These are phyloP conservation scores for Eretmodus cyanostictus DNA, from an alignment of 2,113 vertebrate species.

Conservation along the genomic window DNA sequence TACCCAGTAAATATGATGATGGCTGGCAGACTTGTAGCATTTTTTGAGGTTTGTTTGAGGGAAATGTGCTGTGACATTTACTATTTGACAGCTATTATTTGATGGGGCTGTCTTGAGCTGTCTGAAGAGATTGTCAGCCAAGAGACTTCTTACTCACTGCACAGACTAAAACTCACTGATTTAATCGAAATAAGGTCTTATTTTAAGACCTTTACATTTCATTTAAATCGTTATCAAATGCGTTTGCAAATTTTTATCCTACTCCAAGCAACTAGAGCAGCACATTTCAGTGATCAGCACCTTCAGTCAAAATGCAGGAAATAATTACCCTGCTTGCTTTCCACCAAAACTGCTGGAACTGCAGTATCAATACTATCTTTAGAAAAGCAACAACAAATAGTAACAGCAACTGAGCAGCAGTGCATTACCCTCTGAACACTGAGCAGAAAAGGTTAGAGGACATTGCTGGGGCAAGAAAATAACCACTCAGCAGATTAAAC, in stretches of 20 bases:
- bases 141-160: neutral
- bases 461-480: neutral
- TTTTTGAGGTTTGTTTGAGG: neutral
- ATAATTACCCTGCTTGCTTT: neutral
- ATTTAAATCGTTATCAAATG: neutral
- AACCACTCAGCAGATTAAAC: neutral
- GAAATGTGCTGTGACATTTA: neutral
- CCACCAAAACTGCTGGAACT: neutral
- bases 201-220: neutral
- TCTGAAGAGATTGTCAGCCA: neutral
- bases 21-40: neutral
- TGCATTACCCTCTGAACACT: neutral
- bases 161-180: neutral
- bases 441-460: neutral
- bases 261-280: neutral
- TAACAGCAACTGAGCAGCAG: neutral
- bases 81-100: neutral
- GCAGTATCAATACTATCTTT: neutral
- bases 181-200: neutral
- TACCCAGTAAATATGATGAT: neutral
- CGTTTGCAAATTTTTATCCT: neutral
- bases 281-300: neutral
- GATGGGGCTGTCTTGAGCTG: neutral
- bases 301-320: neutral
- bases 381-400: neutral